Conservation (phyloP, 2,797 vertebrate species). For the Miichthys miiuy region DNA sequence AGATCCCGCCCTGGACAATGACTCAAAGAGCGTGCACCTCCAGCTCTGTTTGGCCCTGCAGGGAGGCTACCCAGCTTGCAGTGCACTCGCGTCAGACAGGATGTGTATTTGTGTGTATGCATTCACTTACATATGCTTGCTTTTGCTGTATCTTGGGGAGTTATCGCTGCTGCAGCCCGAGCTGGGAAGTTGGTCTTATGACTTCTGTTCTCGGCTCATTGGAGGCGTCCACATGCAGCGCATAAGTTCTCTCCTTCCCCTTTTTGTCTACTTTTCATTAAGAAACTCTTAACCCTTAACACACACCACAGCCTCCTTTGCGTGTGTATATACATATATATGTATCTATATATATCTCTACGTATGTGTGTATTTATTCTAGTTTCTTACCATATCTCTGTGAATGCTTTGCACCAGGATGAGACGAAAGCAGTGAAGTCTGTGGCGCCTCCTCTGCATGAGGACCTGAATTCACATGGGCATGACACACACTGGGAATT, state of each 20-base stretch:
- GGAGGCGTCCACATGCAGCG: slow-evolving; percentile 55
- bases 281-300: slow-evolving; percentile 32
- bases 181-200: slow-evolving; percentile 63
- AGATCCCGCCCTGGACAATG: slow-evolving; percentile 50
- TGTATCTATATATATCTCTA: not conserved
- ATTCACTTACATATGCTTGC: slow-evolving; percentile 29
- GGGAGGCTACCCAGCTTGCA: slow-evolving; percentile 46
- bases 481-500: slow-evolving; percentile 58
- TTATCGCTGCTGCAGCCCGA: slow-evolving; percentile 61
- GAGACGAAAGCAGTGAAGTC: slow-evolving; percentile 33
- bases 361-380: not conserved
- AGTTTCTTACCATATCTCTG: not conserved
- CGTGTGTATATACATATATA: not conserved
- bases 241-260: slow-evolving; percentile 39
- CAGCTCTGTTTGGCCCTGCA: slow-evolving; percentile 59
- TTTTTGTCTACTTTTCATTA: slow-evolving; percentile 32
- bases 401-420: slow-evolving; percentile 3
- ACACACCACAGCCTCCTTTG: slow-evolving; percentile 20
- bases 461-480: slow-evolving; percentile 57
- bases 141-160: slow-evolving; percentile 60
- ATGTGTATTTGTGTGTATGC: slow-evolving; percentile 27
- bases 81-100: slow-evolving; percentile 48
- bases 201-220: slow-evolving; percentile 71
- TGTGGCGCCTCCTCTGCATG: slow-evolving; percentile 30
- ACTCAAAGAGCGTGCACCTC: slow-evolving; percentile 40